Base-by-base conservation (phyloP, 1,140 invertebrate genomes). In the Bradysia coprophila region DNA sequence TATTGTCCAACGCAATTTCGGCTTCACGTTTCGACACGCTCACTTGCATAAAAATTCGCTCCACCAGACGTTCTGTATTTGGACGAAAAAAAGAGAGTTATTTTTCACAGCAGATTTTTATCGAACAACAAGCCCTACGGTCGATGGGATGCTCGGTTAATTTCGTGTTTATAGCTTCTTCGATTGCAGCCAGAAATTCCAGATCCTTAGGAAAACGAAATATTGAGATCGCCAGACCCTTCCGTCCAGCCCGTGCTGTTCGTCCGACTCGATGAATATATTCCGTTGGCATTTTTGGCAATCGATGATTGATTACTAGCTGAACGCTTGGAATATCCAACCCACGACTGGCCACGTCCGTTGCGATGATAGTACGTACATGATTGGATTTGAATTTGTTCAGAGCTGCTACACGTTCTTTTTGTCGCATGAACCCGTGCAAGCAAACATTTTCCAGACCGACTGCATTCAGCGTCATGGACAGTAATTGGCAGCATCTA, bases 221-320 rank as follows among this genome's bases (percentile, higher is more conserved):
- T 32, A 98, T 68, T 19, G 88, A 90, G 37, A 98, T 75, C 1
- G 94, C 78, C 58, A 79, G 68, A 8, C 93, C 94, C 38, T 67
- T 69, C 49, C 85, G 67, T 1, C 91, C 92, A 16, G 91, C 91
- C 53, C 95, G 71, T 4, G 94, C 95, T 38, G 94, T 97, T 54
- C 95, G 69, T 28, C 95, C 95, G 15, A 98, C 93, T 51, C 65
- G 66, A 65, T 99, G 95, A 52, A 98, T 81, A 62, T 98, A 98
- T 53, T 93, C 88, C 55, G 90, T 93, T 1, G 86, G 76, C 45
- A 82, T 72, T 43, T 78, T 77, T 0, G 93, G 94, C 48, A 97
- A 73, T 50, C 81, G 81, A 57, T 95, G 87, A 66, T 99, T 98
- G 1, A 99, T 75, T 0, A 99, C 86, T 44, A 97, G 65, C 57